phyloP scores from a whole-genome alignment of 1,140 invertebrate species.

The Ctenoplectra terminalis region DNA sequence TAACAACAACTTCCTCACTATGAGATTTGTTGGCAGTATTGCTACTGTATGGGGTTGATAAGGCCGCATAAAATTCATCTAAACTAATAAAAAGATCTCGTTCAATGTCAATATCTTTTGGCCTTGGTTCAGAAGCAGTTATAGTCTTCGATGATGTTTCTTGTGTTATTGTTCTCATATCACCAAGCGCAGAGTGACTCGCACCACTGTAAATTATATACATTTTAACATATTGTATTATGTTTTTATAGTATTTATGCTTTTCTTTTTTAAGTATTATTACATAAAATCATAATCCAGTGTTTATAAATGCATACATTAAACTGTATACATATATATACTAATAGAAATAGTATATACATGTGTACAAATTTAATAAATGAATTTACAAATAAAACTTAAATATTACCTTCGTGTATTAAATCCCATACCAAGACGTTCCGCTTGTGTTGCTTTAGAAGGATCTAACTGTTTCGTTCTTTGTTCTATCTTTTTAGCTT shows the following conservation, averaged over 20 bases:
- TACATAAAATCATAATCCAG: background rate
- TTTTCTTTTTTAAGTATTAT: slow-evolving; percentile 5
- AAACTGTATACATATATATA: background rate
- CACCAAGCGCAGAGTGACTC: slow-evolving; percentile 95
- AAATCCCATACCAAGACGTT: slow-evolving; percentile 97
- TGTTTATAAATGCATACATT: background rate
- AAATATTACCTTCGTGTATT: slow-evolving; percentile 84
- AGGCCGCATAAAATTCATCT: slow-evolving; percentile 65
- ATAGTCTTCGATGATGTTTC: slow-evolving; percentile 82
- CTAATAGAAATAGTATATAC: background rate
- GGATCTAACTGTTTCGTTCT: slow-evolving; percentile 90
- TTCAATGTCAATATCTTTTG: slow-evolving; percentile 69
- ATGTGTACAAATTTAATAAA: slow-evolving; percentile 4
- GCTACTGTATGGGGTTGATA: slow-evolving; percentile 49
- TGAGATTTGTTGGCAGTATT: slow-evolving; percentile 64
- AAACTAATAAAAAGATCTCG: slow-evolving; percentile 58
- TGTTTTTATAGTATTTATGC: background rate
- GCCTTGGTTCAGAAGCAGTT: slow-evolving; percentile 71
- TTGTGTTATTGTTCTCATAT: slow-evolving; percentile 97
- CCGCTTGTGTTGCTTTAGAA: slow-evolving; percentile 94
- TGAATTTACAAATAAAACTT: slow-evolving; percentile 38
- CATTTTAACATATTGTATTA: slow-evolving; percentile 11
- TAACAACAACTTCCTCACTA: slow-evolving; percentile 75
- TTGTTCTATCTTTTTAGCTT: slow-evolving; percentile 91
- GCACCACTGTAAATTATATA: slow-evolving; percentile 85